phyloP scores from a whole-genome alignment of 1,140 invertebrate species.

The Drosophila kikkawai region DNA sequence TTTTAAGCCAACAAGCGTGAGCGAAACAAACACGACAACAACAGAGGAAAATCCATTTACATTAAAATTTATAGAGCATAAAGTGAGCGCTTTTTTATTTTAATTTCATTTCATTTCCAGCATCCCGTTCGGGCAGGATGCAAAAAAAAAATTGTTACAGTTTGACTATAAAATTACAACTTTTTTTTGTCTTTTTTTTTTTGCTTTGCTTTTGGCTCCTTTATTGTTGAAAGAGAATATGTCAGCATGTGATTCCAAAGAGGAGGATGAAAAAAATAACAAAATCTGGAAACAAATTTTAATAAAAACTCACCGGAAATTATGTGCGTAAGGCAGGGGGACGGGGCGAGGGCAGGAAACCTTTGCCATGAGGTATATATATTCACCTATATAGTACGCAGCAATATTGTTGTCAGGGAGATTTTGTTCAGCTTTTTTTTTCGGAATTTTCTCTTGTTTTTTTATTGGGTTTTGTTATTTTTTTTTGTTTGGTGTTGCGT shows the following conservation, averaged over 20 bases:
- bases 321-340: slow-evolving; percentile 70
- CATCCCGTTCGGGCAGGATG: slow-evolving; percentile 46
- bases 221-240: slow-evolving; percentile 74
- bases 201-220: slow-evolving; percentile 29
- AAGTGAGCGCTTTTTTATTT: slow-evolving; percentile 78
- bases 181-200: slow-evolving; percentile 53
- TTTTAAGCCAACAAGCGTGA: slow-evolving; percentile 78
- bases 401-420: slow-evolving; percentile 65
- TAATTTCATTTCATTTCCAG: slow-evolving; percentile 66
- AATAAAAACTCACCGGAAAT: slow-evolving; percentile 79
- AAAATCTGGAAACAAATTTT: slow-evolving; percentile 50
- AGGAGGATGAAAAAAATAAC: slow-evolving; percentile 31
- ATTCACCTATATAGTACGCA: slow-evolving; percentile 53
- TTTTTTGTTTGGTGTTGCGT: slow-evolving; percentile 47
- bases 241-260: slow-evolving; percentile 77
- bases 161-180: slow-evolving; percentile 78
- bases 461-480: slow-evolving; percentile 34
- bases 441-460: slow-evolving; percentile 37
- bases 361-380: slow-evolving; percentile 29
- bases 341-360: slow-evolving; percentile 41
- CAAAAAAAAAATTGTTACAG: slow-evolving; percentile 67
- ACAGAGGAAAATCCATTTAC: slow-evolving; percentile 70
- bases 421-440: slow-evolving; percentile 38
- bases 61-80: slow-evolving; percentile 84
- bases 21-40: slow-evolving; percentile 49